Base-by-base conservation (phyloP, 2,113 vertebrate species). In the Passer domesticus region DNA sequence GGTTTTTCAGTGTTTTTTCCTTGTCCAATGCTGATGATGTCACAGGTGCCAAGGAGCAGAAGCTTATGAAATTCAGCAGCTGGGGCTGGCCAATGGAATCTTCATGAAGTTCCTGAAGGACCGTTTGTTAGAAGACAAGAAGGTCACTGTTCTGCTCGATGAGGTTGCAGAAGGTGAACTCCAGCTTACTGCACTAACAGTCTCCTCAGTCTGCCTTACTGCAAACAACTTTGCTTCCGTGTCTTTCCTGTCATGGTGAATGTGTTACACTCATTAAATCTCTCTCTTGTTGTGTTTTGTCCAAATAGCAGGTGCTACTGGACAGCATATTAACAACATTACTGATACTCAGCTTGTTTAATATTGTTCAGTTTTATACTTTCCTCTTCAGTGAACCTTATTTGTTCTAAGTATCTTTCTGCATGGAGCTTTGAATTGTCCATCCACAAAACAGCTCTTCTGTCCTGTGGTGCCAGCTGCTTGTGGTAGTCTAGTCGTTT, bases 101-200 rank as follows among this genome's bases (percentile, higher is more conserved):
- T 99, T 99, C 91, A 98, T 99, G 96, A 99, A 99, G 97, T 99
- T 99, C 96, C 95, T 99, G 92, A 99, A 99, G 96, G 98, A 98
- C 55, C 98, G 98, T 6, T 98, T 99, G 80, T 94, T 99, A 11
- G 99, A 99, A 52, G 98, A 99, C 62, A 99, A 99, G 97, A 99
- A 99, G 97, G 98, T 99, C 83, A 99, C 99, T 4, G 99, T 99
- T 53, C 96, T 99, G 89, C 98, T 99, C 56, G 99, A 99, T 97
- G 97, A 98, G 97, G 99, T 99, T 24, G 99, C 99, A 87, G 99
- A 99, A 97, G 99, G 99, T 99, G 96, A 98, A 44, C 76, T 50
- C 64, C 62, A 79, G 56, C 67, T 85, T 49, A 5, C 56, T 83
- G 52, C 35, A 31, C 39, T 70, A 53, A 78, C 44, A 35, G 15